These are phyloP conservation scores for Distichodus sexfasciatus DNA, from an alignment of 2,797 vertebrate genomes.

Conservation along the genomic window DNA sequence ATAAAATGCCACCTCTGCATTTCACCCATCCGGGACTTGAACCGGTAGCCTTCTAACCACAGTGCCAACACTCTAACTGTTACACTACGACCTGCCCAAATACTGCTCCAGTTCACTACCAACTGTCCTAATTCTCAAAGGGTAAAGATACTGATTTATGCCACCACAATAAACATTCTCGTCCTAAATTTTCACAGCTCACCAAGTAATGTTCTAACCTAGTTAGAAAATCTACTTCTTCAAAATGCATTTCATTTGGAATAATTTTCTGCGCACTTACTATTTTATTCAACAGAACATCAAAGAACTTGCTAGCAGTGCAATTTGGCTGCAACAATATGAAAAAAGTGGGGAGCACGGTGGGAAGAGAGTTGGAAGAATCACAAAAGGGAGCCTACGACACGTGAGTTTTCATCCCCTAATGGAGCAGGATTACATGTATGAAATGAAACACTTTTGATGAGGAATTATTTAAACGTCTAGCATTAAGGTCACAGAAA, in stretches of 20 bases:
- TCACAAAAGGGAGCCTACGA: neutral
- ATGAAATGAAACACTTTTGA: neutral
- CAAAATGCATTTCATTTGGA: conserved; percentile 20
- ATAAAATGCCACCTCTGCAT: too few relatives aligned
- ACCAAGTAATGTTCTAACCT: conserved; percentile 45
- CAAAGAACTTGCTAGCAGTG: conserved; percentile 48
- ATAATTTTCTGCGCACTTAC: conserved; percentile 42
- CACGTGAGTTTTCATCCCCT: neutral
- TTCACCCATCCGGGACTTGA: too few relatives aligned
- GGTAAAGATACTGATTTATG: neutral
- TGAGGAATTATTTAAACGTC: neutral
- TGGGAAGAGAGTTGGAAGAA: conserved; percentile 16
- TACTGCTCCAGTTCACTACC: too few relatives aligned
- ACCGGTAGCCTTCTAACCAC: too few relatives aligned
- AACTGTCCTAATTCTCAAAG: neutral
- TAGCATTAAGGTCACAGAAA: neutral
- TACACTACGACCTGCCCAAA: too few relatives aligned
- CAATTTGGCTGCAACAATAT: conserved; percentile 38
- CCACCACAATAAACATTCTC: neutral
- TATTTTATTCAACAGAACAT: conserved; percentile 58
- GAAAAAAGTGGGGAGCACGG: conserved; percentile 3
- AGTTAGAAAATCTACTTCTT: conserved; percentile 47
- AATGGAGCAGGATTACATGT: neutral
- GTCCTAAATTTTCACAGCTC: neutral
- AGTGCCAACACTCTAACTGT: too few relatives aligned